Evolutionary conservation across 2,888 invertebrate species (phyloP).

Genomic region (Meandrusa payeni): DNA sequence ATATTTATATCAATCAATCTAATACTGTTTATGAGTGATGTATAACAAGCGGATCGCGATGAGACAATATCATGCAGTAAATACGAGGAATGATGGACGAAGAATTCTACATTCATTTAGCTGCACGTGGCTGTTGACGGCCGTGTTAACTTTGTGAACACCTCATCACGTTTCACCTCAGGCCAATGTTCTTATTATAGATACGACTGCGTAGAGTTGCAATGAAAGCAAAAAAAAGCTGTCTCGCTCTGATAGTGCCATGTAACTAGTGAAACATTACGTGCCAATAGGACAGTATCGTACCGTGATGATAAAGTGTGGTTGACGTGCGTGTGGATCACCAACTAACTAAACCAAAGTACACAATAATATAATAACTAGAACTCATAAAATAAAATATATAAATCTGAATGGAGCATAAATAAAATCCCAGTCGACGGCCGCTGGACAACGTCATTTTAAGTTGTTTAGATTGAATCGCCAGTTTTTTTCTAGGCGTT

Average conservation of each 20-base stretch:
- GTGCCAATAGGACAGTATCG: constrained; percentile 43
- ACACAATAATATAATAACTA: constrained; percentile 37
- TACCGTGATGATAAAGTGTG: constrained; percentile 66
- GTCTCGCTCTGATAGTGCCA: constrained; percentile 48
- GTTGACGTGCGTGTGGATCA: constrained; percentile 68
- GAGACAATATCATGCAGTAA: constrained; percentile 26
- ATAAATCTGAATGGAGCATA: constrained; percentile 26
- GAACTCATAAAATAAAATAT: constrained; percentile 24
- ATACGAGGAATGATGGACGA: constrained; percentile 17
- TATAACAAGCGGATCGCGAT: constrained; percentile 20
- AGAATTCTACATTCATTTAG: constrained; percentile 17
- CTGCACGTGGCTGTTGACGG: constrained; percentile 24
- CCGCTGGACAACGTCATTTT: constrained; percentile 43
- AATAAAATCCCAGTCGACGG: constrained; percentile 43
- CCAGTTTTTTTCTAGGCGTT: constrained; percentile 38
- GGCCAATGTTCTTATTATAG: constrained; percentile 38
- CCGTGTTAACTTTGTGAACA: constrained; percentile 32
- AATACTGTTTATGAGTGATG: constrained; percentile 25
- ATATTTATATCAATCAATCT: neutral
- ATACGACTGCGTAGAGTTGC: constrained; percentile 40
- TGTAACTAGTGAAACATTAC: constrained; percentile 44
- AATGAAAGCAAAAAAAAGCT: constrained; percentile 55
- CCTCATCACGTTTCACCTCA: constrained; percentile 42
- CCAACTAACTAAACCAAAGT: constrained; percentile 62
- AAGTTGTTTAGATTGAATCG: constrained; percentile 30